phyloP scores from a whole-genome alignment of 2,888 invertebrate species.

The Tridacna crocea region DNA sequence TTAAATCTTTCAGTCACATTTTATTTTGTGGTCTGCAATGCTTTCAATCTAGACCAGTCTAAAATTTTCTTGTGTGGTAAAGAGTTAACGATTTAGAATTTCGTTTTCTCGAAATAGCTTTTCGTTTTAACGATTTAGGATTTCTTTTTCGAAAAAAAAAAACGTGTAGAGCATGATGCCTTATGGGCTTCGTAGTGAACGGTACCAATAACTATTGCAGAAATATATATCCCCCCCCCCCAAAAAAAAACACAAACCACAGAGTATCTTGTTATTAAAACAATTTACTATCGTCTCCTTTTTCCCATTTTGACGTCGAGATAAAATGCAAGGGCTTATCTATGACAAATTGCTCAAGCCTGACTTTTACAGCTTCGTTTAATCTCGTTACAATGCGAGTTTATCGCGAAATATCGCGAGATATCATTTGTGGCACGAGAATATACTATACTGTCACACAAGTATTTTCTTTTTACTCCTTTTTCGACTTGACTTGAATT shows the following conservation, averaged over 20 bases:
- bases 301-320: constrained; percentile 24
- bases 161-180: too few species aligned
- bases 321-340: constrained; percentile 43
- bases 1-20: too few species aligned
- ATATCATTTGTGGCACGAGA: constrained; percentile 59
- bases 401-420: constrained; percentile 60
- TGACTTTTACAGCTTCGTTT: constrained; percentile 39
- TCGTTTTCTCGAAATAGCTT: too few species aligned
- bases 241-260: neutral
- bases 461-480: neutral
- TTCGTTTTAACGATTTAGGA: too few species aligned
- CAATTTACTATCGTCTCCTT: constrained; percentile 12
- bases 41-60: too few species aligned
- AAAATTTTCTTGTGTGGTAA: too few species aligned
- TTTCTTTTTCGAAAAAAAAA: too few species aligned
- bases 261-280: constrained; percentile 2
- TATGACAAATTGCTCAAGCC: constrained; percentile 56
- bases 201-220: too few species aligned
- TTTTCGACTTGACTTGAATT: neutral
- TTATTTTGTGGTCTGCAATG: too few species aligned
- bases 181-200: too few species aligned
- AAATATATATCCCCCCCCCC: neutral
- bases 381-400: constrained; percentile 54
- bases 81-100: too few species aligned
- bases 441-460: constrained; percentile 59